Conservation (phyloP, 2,797 vertebrate species). For the Paedocypris micromegethes region DNA sequence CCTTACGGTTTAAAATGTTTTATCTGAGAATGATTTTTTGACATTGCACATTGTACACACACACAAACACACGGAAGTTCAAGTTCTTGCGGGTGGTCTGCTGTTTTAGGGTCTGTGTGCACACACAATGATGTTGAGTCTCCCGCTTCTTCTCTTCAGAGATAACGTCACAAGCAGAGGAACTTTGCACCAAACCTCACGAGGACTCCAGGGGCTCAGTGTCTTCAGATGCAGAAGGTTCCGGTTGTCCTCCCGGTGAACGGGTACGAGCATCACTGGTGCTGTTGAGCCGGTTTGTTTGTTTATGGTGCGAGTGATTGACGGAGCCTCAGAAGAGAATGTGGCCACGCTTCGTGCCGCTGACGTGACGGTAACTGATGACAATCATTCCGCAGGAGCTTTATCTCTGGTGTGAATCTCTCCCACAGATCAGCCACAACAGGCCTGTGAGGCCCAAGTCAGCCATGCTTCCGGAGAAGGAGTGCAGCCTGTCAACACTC, state of each 20-base stretch:
- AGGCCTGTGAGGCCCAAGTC: constrained; percentile 70
- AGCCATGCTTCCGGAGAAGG: constrained; percentile 78
- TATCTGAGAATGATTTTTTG: too few species aligned
- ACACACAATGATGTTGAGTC: too few species aligned
- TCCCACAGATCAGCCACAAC: constrained; percentile 58
- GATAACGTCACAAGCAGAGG: constrained; percentile 92
- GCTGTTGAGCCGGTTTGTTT: not conserved
- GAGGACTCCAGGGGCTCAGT: constrained; percentile 75
- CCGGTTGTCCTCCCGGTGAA: constrained; percentile 52
- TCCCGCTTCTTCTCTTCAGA: constrained; percentile 62
- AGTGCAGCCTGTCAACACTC: constrained; percentile 88
- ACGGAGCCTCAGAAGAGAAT: not conserved
- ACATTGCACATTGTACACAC: too few species aligned
- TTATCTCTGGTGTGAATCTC: too few species aligned
- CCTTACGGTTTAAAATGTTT: too few species aligned
- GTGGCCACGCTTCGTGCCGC: too few species aligned
- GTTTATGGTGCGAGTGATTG: not conserved
- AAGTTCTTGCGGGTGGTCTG: too few species aligned
- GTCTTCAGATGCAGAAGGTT: constrained; percentile 60
- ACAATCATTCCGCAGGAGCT: too few species aligned
- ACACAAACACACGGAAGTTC: too few species aligned
- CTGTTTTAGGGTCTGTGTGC: too few species aligned
- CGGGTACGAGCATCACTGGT: constrained; percentile 65
- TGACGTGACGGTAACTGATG: too few species aligned
- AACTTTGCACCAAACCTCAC: constrained; percentile 87